phyloP scores from a whole-genome alignment of 2,888 invertebrate genomes.

The Hipparchia sbordonii region DNA sequence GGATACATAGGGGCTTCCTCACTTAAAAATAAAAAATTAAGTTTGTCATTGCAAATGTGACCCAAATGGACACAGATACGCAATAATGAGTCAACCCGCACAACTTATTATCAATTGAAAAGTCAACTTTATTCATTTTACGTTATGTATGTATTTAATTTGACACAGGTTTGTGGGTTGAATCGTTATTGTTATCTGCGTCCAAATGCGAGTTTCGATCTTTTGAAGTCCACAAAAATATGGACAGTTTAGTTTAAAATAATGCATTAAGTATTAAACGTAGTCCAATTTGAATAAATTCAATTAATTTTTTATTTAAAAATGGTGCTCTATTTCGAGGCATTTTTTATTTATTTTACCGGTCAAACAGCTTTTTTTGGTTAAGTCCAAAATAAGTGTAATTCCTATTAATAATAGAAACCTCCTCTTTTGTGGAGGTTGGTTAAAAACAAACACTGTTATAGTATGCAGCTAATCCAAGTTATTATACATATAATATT shows the following conservation, averaged over 20 bases:
- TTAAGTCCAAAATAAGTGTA: no score
- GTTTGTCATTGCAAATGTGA: neutral
- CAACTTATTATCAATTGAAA: no score
- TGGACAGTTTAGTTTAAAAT: neutral
- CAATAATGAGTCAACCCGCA: no score
- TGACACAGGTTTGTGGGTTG: no score
- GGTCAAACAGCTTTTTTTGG: neutral
- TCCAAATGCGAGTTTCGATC: no score
- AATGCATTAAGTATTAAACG: constrained; percentile 14
- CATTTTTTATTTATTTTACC: constrained; percentile 42
- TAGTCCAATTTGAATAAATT: constrained; percentile 26
- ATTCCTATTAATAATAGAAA: no score
- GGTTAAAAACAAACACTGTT: neutral
- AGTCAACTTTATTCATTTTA: no score
- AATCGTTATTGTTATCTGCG: no score
- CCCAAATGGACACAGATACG: no score
- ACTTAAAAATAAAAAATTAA: neutral
- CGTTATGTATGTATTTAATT: no score
- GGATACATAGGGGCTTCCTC: neutral
- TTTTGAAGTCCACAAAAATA: neutral
- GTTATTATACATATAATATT: neutral
- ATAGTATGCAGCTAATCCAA: constrained; percentile 3
- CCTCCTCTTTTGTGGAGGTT: no score
- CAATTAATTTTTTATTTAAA: constrained; percentile 16
- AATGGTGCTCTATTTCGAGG: constrained; percentile 57